Evolutionary conservation across 2,888 invertebrate genomes (phyloP).

Genomic region (Hirtodrosophila confusa): DNA sequence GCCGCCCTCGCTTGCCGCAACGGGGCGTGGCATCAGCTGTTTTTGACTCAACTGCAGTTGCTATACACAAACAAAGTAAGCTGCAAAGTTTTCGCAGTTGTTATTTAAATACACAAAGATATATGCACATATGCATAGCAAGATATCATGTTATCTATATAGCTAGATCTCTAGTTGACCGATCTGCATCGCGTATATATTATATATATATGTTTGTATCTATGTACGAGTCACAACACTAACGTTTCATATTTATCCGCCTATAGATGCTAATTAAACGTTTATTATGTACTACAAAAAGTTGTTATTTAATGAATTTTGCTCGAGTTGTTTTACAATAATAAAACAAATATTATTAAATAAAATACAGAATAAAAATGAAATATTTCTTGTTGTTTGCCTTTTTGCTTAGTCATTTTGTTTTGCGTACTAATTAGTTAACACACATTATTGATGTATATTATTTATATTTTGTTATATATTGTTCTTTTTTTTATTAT

Average conservation of each 20-base stretch:
- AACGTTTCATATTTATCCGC: conserved; percentile 64
- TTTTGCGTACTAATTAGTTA: conserved; percentile 68
- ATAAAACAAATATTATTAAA: conserved; percentile 30
- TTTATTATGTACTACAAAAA: conserved; percentile 31
- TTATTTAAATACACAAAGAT: conserved; percentile 15
- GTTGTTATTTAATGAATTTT: conserved; percentile 25
- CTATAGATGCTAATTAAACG: conserved; percentile 49
- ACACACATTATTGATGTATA: conserved; percentile 38
- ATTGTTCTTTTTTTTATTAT: conserved; percentile 27
- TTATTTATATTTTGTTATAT: conserved; percentile 27
- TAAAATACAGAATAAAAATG: conserved; percentile 31
- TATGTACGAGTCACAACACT: conserved; percentile 69
- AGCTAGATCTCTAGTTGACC: conserved; percentile 31
- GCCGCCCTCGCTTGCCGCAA: neutral
- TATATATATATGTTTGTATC: conserved; percentile 13
- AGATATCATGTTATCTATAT: conserved; percentile 11
- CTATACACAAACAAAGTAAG: conserved; percentile 1
- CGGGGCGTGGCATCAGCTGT: conserved; percentile 3
- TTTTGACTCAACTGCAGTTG: neutral
- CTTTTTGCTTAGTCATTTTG: conserved; percentile 51
- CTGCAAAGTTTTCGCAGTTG: neutral
- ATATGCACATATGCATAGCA: conserved; percentile 23
- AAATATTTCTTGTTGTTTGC: conserved; percentile 20
- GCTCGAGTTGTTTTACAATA: conserved; percentile 3
- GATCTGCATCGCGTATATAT: conserved; percentile 23